A percentile compares a stretch with the other conserved stretches of the same genome.
Conservation (phyloP, 2,797 vertebrate species). For the Sciurus vulgaris region DNA sequence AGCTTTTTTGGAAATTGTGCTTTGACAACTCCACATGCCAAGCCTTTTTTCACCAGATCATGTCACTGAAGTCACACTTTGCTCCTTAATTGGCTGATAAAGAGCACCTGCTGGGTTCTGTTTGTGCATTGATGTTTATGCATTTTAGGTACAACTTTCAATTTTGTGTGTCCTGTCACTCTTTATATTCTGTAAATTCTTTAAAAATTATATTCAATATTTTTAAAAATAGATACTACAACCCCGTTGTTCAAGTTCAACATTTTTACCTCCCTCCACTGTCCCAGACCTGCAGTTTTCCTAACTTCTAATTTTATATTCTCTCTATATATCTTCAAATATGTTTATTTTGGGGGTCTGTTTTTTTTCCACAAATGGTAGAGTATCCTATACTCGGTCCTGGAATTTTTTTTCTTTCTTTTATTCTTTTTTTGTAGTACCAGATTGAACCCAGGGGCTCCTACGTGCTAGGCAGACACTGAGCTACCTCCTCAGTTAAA, state of each 20-base stretch:
- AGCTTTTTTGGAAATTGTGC: neutral
- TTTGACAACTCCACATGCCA: neutral
- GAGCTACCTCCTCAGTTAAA: no score
- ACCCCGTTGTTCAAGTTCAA: neutral
- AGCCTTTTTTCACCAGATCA: neutral
- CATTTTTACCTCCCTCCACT: neutral
- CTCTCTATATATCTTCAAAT: neutral
- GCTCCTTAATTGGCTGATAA: neutral
- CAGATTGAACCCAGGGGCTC: no score
- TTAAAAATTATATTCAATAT: slow-evolving; percentile 8
- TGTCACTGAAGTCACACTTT: neutral
- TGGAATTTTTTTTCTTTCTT: neutral
- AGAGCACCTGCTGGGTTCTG: neutral
- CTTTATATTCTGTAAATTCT: neutral
- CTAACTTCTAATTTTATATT: neutral
- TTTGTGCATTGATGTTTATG: neutral
- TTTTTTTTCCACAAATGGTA: neutral
- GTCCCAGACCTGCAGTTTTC: neutral
- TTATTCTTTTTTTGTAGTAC: no score
- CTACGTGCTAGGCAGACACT: no score
- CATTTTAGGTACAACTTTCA: neutral
- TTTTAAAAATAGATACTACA: neutral
- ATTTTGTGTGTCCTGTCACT: neutral
- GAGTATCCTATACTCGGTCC: neutral
- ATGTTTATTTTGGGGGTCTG: neutral